phyloP scores from a whole-genome alignment of 1,140 invertebrate genomes.

The Sipha flava region DNA sequence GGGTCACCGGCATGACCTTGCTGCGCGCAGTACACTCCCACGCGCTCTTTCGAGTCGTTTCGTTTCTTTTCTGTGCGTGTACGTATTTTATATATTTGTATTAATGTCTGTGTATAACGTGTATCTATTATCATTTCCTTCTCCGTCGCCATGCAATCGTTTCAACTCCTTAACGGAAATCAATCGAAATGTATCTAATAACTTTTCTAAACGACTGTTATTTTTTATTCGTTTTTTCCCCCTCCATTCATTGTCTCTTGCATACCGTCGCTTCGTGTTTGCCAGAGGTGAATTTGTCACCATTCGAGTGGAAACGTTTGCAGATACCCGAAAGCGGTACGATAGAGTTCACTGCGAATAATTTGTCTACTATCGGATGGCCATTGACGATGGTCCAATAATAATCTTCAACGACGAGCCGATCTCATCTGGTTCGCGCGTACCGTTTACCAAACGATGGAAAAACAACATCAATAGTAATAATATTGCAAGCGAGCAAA shows the following conservation, averaged over 20 bases:
- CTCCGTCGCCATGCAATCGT: no score
- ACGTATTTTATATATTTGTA: background rate
- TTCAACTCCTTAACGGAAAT: background rate
- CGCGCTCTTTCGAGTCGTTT: slow-evolving; percentile 3
- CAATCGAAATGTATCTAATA: background rate
- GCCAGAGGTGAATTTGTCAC: background rate
- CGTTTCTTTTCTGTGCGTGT: background rate
- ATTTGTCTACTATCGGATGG: no score
- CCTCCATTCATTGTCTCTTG: no score
- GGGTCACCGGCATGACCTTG: slow-evolving; percentile 24
- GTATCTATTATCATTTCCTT: no score
- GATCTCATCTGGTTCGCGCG: no score
- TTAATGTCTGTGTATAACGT: no score
- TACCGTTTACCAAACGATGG: no score
- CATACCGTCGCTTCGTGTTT: background rate
- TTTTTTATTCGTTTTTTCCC: background rate
- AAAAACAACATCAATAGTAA: no score
- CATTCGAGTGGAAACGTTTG: background rate
- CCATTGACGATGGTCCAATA: no score
- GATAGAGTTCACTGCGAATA: no score
- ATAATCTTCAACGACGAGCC: no score
- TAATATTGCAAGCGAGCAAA: no score
- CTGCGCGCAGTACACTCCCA: background rate
- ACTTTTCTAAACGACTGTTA: background rate
- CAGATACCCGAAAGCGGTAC: background rate